Percentiles rank a stretch among this genome's conserved stretches.
Evolutionary conservation across 2,113 vertebrate genomes (phyloP).

Genomic region (Rhineura floridana): DNA sequence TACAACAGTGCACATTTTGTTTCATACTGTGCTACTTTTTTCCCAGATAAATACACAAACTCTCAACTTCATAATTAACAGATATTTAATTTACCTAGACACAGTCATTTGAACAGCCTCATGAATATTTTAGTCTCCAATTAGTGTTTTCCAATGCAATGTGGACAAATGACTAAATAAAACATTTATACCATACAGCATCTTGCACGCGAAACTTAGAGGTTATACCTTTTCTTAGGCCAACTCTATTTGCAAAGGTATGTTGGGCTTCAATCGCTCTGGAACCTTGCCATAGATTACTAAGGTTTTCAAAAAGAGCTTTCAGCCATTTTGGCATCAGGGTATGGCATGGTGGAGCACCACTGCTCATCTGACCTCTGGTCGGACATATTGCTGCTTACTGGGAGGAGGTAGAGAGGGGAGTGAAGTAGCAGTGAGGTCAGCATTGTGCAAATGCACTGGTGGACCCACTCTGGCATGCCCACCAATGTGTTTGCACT

Average conservation of each 20-base stretch:
- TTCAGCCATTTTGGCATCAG: neutral
- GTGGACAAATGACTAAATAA: neutral
- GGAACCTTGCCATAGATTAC: neutral
- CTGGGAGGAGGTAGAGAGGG: too few relatives aligned
- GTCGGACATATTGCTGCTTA: too few relatives aligned
- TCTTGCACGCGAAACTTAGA: neutral
- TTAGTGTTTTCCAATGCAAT: slow-evolving; percentile 12
- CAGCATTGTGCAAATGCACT: too few relatives aligned
- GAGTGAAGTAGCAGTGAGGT: too few relatives aligned
- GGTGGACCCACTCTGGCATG: too few relatives aligned
- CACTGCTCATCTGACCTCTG: too few relatives aligned
- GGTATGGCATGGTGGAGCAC: too few relatives aligned
- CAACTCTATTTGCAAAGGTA: neutral
- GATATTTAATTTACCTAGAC: slow-evolving; percentile 21
- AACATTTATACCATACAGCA: neutral
- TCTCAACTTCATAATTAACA: slow-evolving; percentile 9
- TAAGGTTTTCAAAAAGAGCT: neutral
- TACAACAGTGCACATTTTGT: neutral
- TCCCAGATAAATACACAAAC: slow-evolving; percentile 11
- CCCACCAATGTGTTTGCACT: too few relatives aligned
- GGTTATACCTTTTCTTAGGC: neutral
- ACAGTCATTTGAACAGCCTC: neutral
- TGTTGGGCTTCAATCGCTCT: neutral
- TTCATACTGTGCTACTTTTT: neutral
- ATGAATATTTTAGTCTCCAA: slow-evolving; percentile 16